These are phyloP conservation scores for Oncorhynchus mykiss DNA, from an alignment of 2,113 vertebrate species.

Conservation along the genomic window DNA sequence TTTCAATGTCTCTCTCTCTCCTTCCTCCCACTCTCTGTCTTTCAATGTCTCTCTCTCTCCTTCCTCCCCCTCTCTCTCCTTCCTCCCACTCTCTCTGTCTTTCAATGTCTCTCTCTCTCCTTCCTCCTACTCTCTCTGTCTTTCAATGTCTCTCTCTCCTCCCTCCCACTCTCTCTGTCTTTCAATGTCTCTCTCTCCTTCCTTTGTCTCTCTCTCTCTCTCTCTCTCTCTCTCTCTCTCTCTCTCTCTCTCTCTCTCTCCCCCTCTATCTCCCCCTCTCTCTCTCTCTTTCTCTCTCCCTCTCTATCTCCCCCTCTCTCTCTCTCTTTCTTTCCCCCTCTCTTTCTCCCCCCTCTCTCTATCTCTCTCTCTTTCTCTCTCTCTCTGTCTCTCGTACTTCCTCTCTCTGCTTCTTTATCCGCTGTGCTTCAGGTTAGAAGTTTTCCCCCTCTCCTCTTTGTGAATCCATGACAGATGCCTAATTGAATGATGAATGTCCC, in stretches of 20 bases:
- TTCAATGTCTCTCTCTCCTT: slow-evolving; percentile 41
- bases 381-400: too few species aligned
- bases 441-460: slow-evolving; percentile 83
- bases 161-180: slow-evolving; percentile 52
- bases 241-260: too few species aligned
- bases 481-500: slow-evolving; percentile 99
- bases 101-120: slow-evolving; percentile 46
- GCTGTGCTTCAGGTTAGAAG: slow-evolving; percentile 77
- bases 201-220: too few species aligned
- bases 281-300: too few species aligned
- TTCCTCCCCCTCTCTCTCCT: slow-evolving; percentile 63
- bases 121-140: too few species aligned
- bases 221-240: slow-evolving; percentile 64
- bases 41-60: too few species aligned
- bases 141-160: not conserved
- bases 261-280: too few species aligned
- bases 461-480: slow-evolving; percentile 95
- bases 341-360: too few species aligned
- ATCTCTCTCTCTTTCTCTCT: too few species aligned
- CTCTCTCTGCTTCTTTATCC: slow-evolving; percentile 50
- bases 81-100: slow-evolving; percentile 50
- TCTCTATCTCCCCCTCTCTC: too few species aligned
- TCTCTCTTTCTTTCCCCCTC: too few species aligned
- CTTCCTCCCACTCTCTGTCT: slow-evolving; percentile 73
- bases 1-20: slow-evolving; percentile 18